Conservation (phyloP, 2,113 vertebrate species). For the Lathamus discolor region DNA sequence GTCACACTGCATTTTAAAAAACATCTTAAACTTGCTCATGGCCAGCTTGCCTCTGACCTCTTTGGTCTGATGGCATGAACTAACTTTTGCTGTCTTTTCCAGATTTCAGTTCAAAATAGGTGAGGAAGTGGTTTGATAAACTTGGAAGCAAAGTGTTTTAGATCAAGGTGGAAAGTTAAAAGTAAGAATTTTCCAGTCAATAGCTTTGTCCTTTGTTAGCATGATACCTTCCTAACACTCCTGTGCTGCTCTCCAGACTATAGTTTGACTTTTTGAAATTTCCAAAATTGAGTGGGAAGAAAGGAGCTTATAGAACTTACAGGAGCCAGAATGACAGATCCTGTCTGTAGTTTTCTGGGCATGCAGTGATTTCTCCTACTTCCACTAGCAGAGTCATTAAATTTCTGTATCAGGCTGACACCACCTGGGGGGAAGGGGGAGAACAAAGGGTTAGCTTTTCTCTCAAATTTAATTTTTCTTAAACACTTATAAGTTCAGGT, state of each 20-base stretch:
- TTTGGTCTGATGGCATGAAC: background rate
- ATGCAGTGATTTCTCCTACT: background rate
- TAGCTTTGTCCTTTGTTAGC: background rate
- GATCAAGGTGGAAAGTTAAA: background rate
- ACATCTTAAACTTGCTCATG: background rate
- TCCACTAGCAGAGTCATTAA: background rate
- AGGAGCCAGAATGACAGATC: background rate
- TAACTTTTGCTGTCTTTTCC: background rate
- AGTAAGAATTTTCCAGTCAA: background rate
- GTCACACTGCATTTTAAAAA: background rate
- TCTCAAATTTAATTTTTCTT: background rate
- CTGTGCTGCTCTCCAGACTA: background rate
- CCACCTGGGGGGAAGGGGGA: background rate
- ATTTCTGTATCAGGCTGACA: background rate
- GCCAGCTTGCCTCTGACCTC: background rate
- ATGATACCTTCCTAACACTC: background rate
- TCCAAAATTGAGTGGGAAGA: background rate
- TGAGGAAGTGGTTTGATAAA: background rate
- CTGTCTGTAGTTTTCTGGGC: background rate
- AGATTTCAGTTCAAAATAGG: background rate
- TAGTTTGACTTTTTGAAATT: background rate
- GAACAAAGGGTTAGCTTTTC: background rate
- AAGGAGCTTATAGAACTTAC: background rate
- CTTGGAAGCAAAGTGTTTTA: background rate
- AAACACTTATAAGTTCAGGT: background rate